Percentiles rank a stretch among this genome's conserved stretches.
Evolutionary conservation across 2,797 vertebrate species (phyloP).

Genomic region (Brotula barbata): DNA sequence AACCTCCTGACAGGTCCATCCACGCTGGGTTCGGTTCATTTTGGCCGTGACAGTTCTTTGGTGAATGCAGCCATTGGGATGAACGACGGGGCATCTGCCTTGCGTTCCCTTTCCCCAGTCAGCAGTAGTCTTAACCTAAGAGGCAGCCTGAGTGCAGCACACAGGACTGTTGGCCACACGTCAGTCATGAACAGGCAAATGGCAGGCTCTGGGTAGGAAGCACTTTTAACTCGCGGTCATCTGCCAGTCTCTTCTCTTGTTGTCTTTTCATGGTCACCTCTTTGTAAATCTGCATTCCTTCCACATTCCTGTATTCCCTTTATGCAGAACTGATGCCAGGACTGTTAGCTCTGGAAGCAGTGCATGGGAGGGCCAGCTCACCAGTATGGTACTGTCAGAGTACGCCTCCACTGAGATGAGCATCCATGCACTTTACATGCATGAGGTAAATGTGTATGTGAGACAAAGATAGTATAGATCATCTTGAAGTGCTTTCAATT

Average conservation of each 20-base stretch:
- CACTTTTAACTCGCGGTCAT: not conserved
- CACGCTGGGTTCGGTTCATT: slow-evolving; percentile 81
- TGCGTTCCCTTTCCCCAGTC: slow-evolving; percentile 91
- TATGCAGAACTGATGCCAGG: slow-evolving; percentile 85
- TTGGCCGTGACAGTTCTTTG: slow-evolving; percentile 82
- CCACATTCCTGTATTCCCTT: not conserved
- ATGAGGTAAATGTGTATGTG: slow-evolving; percentile 82
- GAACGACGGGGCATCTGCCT: slow-evolving; percentile 84
- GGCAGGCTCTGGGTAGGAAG: slow-evolving; percentile 86
- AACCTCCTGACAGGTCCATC: slow-evolving; percentile 89
- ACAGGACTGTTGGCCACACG: slow-evolving; percentile 62
- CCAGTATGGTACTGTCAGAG: slow-evolving; percentile 93
- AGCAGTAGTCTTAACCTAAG: slow-evolving; percentile 83
- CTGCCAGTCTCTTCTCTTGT: not conserved
- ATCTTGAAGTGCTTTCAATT: not conserved
- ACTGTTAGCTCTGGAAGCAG: slow-evolving; percentile 95
- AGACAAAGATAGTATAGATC: not conserved
- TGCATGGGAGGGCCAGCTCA: slow-evolving; percentile 94
- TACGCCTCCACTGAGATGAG: slow-evolving; percentile 99
- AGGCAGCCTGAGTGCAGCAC: slow-evolving; percentile 72
- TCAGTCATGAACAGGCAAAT: slow-evolving; percentile 75
- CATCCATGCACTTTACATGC: slow-evolving; percentile 96
- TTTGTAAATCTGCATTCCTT: slow-evolving; percentile 6
- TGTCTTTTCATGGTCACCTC: not conserved
- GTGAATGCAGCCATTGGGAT: slow-evolving; percentile 78